These are phyloP conservation scores for Drosophila sordidula DNA, from an alignment of 2,888 invertebrate genomes.

Conservation along the genomic window DNA sequence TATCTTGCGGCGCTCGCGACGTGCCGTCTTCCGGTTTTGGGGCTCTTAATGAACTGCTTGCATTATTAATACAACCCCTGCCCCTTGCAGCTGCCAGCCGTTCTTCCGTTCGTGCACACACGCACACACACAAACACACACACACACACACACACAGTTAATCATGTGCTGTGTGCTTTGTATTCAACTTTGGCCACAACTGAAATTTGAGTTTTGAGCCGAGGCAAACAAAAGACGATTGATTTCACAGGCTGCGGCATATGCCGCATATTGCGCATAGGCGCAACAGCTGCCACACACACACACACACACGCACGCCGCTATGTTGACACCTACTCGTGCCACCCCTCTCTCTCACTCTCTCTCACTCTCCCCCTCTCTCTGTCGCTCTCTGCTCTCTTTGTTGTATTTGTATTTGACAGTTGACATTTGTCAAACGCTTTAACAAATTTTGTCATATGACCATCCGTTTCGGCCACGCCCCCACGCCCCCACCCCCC, in stretches of 20 bases:
- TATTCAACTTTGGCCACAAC: not conserved
- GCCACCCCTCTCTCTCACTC: slow-evolving; percentile 40
- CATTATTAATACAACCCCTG: slow-evolving; percentile 34
- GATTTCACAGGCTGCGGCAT: slow-evolving; percentile 53
- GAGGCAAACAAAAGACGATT: slow-evolving; percentile 38
- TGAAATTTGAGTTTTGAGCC: slow-evolving; percentile 6
- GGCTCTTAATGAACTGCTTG: slow-evolving; percentile 51
- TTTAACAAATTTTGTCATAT: slow-evolving; percentile 78
- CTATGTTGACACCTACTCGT: slow-evolving; percentile 43
- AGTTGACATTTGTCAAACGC: slow-evolving; percentile 80
- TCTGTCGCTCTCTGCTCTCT: too few species aligned
- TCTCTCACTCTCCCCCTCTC: too few species aligned
- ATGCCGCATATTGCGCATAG: slow-evolving; percentile 41
- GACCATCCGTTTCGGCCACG: slow-evolving; percentile 28
- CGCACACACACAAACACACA: slow-evolving; percentile 1
- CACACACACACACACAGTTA: slow-evolving; percentile 8
- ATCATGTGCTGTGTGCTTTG: slow-evolving; percentile 4
- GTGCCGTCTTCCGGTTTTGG: slow-evolving; percentile 26
- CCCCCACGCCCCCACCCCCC: not conserved
- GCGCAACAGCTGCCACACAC: slow-evolving; percentile 66
- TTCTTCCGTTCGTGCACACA: not conserved
- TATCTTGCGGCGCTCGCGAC: slow-evolving; percentile 2
- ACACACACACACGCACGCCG: slow-evolving; percentile 18
- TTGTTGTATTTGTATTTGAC: slow-evolving; percentile 73
- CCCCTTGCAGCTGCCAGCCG: not conserved